Base-by-base conservation (phyloP, 2,888 invertebrate species). In the Philereme vetulata region DNA sequence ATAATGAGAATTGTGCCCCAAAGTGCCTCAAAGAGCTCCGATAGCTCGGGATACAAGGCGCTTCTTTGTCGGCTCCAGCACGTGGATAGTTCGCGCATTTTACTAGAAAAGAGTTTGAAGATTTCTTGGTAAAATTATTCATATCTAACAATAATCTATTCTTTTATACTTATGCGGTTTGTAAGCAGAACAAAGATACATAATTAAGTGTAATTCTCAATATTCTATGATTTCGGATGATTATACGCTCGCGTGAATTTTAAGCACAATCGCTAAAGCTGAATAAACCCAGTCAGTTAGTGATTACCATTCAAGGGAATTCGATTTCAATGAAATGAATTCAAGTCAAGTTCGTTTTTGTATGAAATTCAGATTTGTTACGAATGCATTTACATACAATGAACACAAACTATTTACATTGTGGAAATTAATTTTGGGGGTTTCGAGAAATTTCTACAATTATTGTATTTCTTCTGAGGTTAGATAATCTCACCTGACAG, bases 11-110 rank as follows among this genome's bases (percentile, higher is more conserved):
- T 71, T 74, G 73, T 72, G 66, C 66, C 70, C 69, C 72, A 72
- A 79, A 76, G 69, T 67, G 63, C 55, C 58, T 55, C 51, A 57
- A 51, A 62, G 57, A 61, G 64, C 40, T 42, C 54, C 50, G 51
- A 49, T 34, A 50, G 8, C 45, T 34, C 44, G 32, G 46, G 43
- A 49, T 52, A 53, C 50, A 53, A 71, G 72, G 69, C 64, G 56
- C 35, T 48, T 72, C 75, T 85, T 86, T 88, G 88, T 85, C 85
- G 87, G 85, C 77, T 63, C 46, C 58, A 76, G 85, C 89, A 83
- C 88, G 88, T 86, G 88, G 81, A 79, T 72, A 64, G 74, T 82
- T 77, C 75, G 78, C 78, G 74, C 74, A 74, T 72, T 79, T 73
- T 66, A 74, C 75, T 76, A 71, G 64, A 82, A 86, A 89, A 84